These are phyloP conservation scores for Irena cyanogastra DNA, from an alignment of 2,113 vertebrate genomes.

Conservation along the genomic window DNA sequence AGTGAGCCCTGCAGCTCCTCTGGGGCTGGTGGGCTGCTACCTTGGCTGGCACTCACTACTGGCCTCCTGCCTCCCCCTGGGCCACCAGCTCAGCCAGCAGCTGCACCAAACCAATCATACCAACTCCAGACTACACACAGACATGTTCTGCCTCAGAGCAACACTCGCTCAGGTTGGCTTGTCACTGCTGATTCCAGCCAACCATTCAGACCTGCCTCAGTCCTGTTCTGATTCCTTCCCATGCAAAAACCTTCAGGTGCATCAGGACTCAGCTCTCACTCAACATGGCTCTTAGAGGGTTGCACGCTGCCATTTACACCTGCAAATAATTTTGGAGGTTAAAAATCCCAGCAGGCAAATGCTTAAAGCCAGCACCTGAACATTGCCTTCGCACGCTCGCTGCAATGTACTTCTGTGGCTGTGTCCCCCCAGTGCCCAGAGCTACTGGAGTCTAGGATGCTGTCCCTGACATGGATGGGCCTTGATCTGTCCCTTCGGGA, in stretches of 20 bases:
- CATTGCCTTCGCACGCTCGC: background rate
- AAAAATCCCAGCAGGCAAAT: background rate
- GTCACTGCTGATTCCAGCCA: background rate
- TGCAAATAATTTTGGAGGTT: background rate
- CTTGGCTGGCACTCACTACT: fast-evolving
- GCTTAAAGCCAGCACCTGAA: background rate
- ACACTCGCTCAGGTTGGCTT: background rate
- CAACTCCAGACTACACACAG: background rate
- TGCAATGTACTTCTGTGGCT: fast-evolving
- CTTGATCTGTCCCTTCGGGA: background rate
- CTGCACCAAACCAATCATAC: background rate
- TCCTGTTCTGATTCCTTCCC: background rate
- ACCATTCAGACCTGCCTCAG: background rate
- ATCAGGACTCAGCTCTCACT: background rate
- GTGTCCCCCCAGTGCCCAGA: background rate
- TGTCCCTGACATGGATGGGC: background rate
- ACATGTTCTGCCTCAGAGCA: background rate
- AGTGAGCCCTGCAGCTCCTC: background rate
- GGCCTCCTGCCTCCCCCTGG: background rate
- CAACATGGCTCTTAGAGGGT: background rate
- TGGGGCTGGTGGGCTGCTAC: background rate
- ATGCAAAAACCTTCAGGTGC: background rate
- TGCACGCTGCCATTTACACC: background rate
- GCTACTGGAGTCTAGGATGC: background rate
- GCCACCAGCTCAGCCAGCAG: fast-evolving